These are phyloP conservation scores for Phataginus tricuspis DNA, from an alignment of 2,797 vertebrate species.

Conservation along the genomic window DNA sequence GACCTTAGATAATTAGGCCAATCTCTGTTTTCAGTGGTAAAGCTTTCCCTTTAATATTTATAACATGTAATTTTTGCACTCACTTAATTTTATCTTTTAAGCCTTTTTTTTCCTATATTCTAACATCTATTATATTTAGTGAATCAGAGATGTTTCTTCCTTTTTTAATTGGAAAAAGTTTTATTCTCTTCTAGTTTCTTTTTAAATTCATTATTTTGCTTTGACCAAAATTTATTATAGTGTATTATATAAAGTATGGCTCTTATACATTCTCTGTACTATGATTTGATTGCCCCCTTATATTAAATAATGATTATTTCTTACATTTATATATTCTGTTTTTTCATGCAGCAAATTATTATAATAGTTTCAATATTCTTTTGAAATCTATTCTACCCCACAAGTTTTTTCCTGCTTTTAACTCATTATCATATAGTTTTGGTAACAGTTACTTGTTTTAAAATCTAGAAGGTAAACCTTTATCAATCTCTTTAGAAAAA, in stretches of 20 bases:
- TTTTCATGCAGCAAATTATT: slow-evolving; percentile 10
- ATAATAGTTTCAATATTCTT: background rate
- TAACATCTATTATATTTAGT: background rate
- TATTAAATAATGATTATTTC: background rate
- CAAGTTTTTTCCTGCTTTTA: background rate
- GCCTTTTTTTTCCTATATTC: background rate
- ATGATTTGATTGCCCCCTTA: background rate
- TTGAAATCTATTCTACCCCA: background rate
- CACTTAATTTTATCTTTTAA: background rate
- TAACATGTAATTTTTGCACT: background rate
- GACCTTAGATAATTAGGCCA: background rate
- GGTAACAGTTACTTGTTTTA: background rate
- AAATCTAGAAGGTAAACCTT: background rate
- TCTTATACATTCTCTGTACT: background rate
- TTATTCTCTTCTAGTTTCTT: background rate
- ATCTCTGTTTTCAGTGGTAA: background rate
- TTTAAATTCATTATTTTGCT: background rate
- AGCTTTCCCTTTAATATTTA: background rate
- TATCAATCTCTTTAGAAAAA: background rate
- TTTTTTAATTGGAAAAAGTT: background rate
- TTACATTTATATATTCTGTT: background rate
- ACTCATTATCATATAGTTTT: background rate
- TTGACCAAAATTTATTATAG: background rate
- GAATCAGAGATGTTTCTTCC: background rate
- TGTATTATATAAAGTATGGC: background rate